Percentiles rank a stretch among this genome's conserved stretches.
Evolutionary conservation across 2,888 invertebrate species (phyloP).

Genomic region (Lissonota sp.): DNA sequence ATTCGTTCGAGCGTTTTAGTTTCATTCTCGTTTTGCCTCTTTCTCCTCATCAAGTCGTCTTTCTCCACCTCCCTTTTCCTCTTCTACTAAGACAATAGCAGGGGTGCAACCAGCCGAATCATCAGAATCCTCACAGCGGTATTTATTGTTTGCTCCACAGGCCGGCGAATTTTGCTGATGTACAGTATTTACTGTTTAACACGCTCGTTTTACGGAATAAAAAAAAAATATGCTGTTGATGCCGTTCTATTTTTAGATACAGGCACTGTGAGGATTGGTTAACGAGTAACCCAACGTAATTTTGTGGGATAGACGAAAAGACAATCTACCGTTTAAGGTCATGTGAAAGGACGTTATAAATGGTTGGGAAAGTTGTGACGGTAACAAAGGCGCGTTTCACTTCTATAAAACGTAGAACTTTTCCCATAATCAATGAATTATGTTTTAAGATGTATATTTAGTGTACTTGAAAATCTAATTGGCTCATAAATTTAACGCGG

Average conservation of each 20-base stretch:
- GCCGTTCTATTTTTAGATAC: neutral
- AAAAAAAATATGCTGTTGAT: neutral
- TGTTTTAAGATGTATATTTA: no score
- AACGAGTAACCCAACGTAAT: neutral
- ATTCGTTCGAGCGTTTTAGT: constrained; percentile 26
- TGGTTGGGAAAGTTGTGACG: no score
- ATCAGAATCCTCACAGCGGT: constrained; percentile 29
- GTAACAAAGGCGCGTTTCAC: no score
- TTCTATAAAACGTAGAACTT: no score
- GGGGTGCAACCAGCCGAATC: constrained; percentile 9
- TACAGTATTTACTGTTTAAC: constrained; percentile 31
- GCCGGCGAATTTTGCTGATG: constrained; percentile 45
- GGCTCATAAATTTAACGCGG: no score
- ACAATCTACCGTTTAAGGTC: neutral
- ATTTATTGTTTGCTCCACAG: constrained; percentile 47
- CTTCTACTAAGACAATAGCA: constrained; percentile 13
- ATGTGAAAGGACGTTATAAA: no score
- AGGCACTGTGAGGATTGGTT: neutral
- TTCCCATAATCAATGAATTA: no score
- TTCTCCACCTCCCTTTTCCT: constrained; percentile 38
- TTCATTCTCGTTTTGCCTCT: constrained; percentile 24
- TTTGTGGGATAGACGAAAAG: neutral
- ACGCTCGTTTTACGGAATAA: constrained; percentile 2
- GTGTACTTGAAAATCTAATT: no score
- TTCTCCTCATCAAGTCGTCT: constrained; percentile 13